Evolutionary conservation across 2,797 vertebrate genomes (phyloP).

Genomic region (Momotus momota): DNA sequence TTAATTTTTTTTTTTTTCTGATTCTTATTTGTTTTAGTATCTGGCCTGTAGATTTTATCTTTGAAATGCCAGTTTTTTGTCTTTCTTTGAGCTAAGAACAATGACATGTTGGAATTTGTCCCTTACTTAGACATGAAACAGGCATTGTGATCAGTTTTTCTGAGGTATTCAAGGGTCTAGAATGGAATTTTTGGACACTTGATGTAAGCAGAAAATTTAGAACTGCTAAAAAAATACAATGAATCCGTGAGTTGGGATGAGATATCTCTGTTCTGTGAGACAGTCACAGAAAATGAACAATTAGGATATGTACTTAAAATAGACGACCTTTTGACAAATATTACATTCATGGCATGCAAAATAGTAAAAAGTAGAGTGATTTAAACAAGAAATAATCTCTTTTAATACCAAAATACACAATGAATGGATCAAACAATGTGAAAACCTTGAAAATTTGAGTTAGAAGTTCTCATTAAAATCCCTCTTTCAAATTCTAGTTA

Average conservation of each 20-base stretch:
- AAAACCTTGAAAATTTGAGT: background rate
- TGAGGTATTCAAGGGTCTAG: background rate
- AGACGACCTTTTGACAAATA: constrained; percentile 41
- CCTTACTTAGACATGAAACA: background rate
- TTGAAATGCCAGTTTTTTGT: background rate
- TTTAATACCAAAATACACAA: constrained; percentile 14
- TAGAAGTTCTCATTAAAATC: background rate
- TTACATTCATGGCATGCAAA: constrained; percentile 48
- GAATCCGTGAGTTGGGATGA: background rate
- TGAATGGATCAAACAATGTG: background rate
- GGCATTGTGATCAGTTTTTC: background rate
- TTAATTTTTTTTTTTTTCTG: background rate
- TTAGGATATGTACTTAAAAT: background rate
- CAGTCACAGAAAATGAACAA: background rate
- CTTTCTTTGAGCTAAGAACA: background rate
- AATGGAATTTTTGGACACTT: background rate
- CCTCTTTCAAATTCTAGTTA: background rate
- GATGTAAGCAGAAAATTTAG: background rate
- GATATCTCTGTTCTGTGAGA: background rate
- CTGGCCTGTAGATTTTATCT: background rate
- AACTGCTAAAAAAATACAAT: background rate
- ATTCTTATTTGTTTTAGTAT: background rate
- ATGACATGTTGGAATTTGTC: background rate
- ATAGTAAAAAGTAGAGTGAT: background rate
- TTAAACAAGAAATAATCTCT: constrained; percentile 42